phyloP scores from a whole-genome alignment of 2,888 invertebrate genomes.

The Coleophora flavipennella region DNA sequence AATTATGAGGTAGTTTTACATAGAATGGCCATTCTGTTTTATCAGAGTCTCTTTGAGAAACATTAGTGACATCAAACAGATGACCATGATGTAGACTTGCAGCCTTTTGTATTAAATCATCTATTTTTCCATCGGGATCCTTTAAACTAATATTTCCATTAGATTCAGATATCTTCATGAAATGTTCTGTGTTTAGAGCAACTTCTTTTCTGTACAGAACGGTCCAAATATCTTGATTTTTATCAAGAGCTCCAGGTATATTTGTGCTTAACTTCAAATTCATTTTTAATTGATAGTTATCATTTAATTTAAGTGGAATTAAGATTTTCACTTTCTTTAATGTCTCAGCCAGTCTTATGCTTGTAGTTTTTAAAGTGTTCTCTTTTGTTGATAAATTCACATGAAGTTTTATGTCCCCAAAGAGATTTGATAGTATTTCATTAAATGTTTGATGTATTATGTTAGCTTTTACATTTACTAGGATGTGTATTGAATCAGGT shows the following conservation, averaged over 20 bases:
- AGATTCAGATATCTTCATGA: conserved; percentile 29
- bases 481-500: conserved; percentile 26
- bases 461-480: conserved; percentile 29
- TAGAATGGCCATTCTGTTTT: conserved; percentile 27
- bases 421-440: conserved; percentile 28
- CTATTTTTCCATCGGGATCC: conserved; percentile 20
- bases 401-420: conserved; percentile 36
- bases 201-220: conserved; percentile 35
- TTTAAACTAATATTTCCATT: conserved; percentile 20
- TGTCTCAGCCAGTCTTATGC: conserved; percentile 30
- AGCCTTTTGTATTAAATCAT: conserved; percentile 27
- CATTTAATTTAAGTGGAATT: conserved; percentile 29
- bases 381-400: conserved; percentile 29
- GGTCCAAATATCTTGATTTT: conserved; percentile 36
- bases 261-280: conserved; percentile 36
- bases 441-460: conserved; percentile 28
- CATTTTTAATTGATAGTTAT: conserved; percentile 24
- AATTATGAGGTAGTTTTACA: conserved; percentile 38
- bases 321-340: conserved; percentile 33
- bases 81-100: conserved; percentile 24
- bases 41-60: conserved; percentile 3
- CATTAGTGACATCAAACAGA: conserved; percentile 31
- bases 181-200: conserved; percentile 38
- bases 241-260: conserved; percentile 39
- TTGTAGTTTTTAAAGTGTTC: conserved; percentile 36